Percentiles rank a stretch among this genome's conserved stretches.
phyloP scores from a whole-genome alignment of 2,888 invertebrate genomes.

The Epinotia brunnichana region DNA sequence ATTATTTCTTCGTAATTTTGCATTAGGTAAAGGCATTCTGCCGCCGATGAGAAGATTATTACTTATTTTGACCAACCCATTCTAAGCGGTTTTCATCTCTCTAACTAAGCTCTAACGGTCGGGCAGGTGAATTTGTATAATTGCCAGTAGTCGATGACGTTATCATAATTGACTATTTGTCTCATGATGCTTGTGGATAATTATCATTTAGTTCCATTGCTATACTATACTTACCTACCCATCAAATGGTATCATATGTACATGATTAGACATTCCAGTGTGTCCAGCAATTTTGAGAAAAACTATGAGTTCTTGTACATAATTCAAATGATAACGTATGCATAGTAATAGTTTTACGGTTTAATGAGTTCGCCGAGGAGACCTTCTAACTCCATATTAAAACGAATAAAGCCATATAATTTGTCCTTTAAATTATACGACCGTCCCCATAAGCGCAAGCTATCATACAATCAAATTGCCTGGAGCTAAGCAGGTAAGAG shows the following conservation, averaged over 20 bases:
- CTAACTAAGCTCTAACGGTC: too few relatives aligned
- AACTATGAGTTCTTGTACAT: too few relatives aligned
- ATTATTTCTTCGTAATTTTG: neutral
- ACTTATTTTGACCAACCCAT: too few relatives aligned
- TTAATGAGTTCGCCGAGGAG: slow-evolving; percentile 7
- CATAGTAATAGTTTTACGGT: slow-evolving; percentile 4
- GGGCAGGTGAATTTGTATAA: neutral
- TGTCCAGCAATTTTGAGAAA: neutral
- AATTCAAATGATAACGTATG: neutral
- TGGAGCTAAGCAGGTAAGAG: slow-evolving; percentile 15
- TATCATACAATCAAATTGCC: slow-evolving; percentile 30
- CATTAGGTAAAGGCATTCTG: neutral
- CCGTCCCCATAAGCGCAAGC: slow-evolving; percentile 1
- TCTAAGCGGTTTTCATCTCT: too few relatives aligned
- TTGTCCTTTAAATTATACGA: slow-evolving; percentile 13
- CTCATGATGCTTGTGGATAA: neutral
- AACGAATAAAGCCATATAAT: slow-evolving; percentile 5
- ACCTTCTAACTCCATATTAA: slow-evolving; percentile 1
- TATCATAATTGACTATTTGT: neutral
- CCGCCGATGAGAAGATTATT: too few relatives aligned
- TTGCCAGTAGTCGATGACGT: neutral
- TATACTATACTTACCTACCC: neutral
- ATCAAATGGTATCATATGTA: neutral
- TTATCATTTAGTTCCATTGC: neutral
- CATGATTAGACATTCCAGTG: neutral